Evolutionary conservation across 2,797 vertebrate species (phyloP), one percentile per base, ranked within the genome.

Genomic region (Momotus momota): DNA sequence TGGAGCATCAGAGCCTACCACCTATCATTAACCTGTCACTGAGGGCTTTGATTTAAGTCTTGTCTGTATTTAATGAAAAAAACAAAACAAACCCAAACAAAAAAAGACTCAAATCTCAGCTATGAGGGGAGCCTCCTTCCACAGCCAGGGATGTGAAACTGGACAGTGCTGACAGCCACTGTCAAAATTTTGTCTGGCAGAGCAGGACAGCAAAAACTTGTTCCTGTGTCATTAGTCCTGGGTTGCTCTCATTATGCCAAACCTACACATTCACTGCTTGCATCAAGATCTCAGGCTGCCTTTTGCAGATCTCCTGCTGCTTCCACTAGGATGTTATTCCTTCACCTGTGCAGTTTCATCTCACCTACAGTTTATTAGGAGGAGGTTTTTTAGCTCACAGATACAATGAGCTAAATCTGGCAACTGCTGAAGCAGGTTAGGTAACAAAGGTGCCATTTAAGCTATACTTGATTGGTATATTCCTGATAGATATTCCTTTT

Each of bases 11-110:
- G 66, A 4, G 27, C 90, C 86, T 75, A 94, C 93, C 60, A 81
- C 58, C 81, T 90, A 73, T 79, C 64, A 90, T 84, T 95, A 88
- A 90, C 80, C 81, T 95, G 83, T 90, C 90, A 93, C 90, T 26
- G 55, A 81, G 21, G 8, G 14, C 13, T 22, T 81, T 84, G 80
- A 93, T 62, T 79, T 81, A 90, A 69, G 35, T 52, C 96, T 72
- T 14, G 91, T 75, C 77, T 79, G 21, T 9, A 69, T 73, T 84
- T 84, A 81, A 72, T 48, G 43, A 90, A 74, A 75, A 91, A 41
- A 40, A 71, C 75, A 73, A 87, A 87, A 16, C 14, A 64, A 22
- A 67, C 38, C 46, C 22, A 35, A 35, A 35, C 35, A 35, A 35
- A 35, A 35, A 35, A 81, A 61, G 62, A 41, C 58, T 94, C 43